Evolutionary conservation across 2,113 vertebrate genomes (phyloP).

Genomic region (Ageneiosus marmoratus): DNA sequence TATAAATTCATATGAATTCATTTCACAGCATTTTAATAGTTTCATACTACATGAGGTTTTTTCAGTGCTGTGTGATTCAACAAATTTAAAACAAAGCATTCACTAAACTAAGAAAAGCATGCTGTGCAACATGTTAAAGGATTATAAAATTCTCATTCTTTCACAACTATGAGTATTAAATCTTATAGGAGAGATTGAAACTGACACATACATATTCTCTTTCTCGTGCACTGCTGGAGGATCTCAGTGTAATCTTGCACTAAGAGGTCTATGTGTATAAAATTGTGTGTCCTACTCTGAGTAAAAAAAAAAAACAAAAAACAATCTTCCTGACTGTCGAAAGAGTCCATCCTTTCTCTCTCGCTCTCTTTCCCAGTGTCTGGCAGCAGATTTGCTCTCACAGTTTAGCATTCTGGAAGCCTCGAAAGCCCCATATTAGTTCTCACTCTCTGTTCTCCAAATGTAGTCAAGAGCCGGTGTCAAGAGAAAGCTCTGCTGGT

Average conservation of each 20-base stretch:
- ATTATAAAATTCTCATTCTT: neutral
- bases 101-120: neutral
- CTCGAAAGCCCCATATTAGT: conserved; percentile 50
- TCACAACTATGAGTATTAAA: neutral
- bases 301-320: no score
- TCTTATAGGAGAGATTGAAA: neutral
- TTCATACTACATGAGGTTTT: neutral
- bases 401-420: conserved; percentile 67
- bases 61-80: neutral
- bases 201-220: neutral
- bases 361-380: neutral
- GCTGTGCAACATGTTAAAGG: neutral
- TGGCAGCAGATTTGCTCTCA: conserved; percentile 53
- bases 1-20: neutral
- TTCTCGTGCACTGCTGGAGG: neutral
- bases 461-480: conserved; percentile 17
- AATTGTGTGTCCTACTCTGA: conserved; percentile 17
- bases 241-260: neutral
- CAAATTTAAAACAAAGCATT: neutral
- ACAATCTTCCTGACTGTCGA: conserved; percentile 20
- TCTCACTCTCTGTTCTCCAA: conserved; percentile 13
- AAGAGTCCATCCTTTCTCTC: conserved; percentile 3
- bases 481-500: conserved; percentile 34
- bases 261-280: conserved; percentile 27
- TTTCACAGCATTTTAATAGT: neutral